Evolutionary conservation across 2,888 invertebrate genomes (phyloP).

Genomic region (Pediacus dermestoides): DNA sequence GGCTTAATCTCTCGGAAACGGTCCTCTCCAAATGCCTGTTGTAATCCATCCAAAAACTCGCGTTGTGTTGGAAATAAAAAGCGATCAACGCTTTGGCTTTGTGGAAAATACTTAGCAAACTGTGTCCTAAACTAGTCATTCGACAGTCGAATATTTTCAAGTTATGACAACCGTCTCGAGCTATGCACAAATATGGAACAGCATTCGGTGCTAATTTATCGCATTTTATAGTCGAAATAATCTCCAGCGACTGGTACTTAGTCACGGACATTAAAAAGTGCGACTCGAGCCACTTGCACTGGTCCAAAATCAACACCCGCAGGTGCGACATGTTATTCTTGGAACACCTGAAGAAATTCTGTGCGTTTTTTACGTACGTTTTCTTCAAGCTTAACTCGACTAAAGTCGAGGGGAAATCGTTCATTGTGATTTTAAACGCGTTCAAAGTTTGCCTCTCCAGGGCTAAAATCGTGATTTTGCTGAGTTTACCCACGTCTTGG

Average conservation of each 20-base stretch:
- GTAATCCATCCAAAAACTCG: too few species aligned
- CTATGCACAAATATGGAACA: constrained; percentile 69
- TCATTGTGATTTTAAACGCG: constrained; percentile 58
- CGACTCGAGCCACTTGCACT: constrained; percentile 72
- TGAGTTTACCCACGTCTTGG: constrained; percentile 16
- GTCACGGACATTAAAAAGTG: constrained; percentile 70
- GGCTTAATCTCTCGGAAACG: too few species aligned
- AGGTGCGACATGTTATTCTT: constrained; percentile 28
- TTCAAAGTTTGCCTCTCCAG: constrained; percentile 42
- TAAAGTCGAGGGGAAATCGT: constrained; percentile 62
- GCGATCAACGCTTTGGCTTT: background rate
- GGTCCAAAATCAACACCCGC: constrained; percentile 59
- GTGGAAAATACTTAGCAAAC: background rate
- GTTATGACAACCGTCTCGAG: constrained; percentile 65
- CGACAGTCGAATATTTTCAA: constrained; percentile 49
- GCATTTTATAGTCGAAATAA: constrained; percentile 64
- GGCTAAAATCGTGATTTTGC: constrained; percentile 39
- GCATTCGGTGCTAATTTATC: constrained; percentile 60
- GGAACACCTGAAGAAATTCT: constrained; percentile 39
- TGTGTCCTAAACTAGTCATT: constrained; percentile 38
- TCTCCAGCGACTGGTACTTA: constrained; percentile 61
- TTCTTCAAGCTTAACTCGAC: constrained; percentile 60
- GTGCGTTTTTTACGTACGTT: constrained; percentile 33
- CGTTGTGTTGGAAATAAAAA: constrained; percentile 7
- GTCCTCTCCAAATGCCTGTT: too few species aligned